Evolutionary conservation across 2,888 invertebrate genomes (phyloP), one percentile per base, ranked within the genome.

Genomic region (Hypomecis punctinalis): DNA sequence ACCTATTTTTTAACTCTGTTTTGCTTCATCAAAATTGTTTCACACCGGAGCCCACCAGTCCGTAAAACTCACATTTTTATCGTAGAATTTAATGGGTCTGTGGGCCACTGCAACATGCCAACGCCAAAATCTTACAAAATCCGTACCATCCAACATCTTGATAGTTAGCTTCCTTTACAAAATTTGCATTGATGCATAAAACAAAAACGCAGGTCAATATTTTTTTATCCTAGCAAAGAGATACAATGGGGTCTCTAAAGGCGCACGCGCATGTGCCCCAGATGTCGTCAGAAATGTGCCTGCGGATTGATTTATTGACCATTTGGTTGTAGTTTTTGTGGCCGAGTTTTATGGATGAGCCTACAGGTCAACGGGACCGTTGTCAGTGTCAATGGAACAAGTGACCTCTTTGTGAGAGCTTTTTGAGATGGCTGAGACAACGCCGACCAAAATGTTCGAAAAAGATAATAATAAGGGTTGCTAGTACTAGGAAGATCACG

Each of bases 241-340:
- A 52, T 66, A 63, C 58, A 43, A 69, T 76, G 73, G 69, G 51
- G 39, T 33, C 46, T 33, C 45, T 63, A 63, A 54, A 66, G 58
- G 63, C 72, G 68, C 70, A 61, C 69, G 66, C 55, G 83, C 75
- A 72, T 84, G 83, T 73, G 75, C 48, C 70, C 74, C 89, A 89
- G 83, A 88, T 89, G 89, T 86, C 80, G 82, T 78, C 82, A 77
- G 77, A 76, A 74, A 80, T 77, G 66, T 58, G 61, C 68, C 72
- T 53, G 77, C 71, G 76, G 80, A 82, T 73, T 81, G 86, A 89
- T 89, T 88, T 89, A 89, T 85, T 75, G 78, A 65, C 66, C 74
- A 70, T 73, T 71, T 70, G 68, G 73, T 63, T 68, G 64, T 57
- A 69, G 70, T 76, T 83, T 84, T 83, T 81, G 75, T 77, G 60